phyloP scores from a whole-genome alignment of 30 jellyfish, hydroid and myxozoan genomes.

The Aurelia coerulea region DNA sequence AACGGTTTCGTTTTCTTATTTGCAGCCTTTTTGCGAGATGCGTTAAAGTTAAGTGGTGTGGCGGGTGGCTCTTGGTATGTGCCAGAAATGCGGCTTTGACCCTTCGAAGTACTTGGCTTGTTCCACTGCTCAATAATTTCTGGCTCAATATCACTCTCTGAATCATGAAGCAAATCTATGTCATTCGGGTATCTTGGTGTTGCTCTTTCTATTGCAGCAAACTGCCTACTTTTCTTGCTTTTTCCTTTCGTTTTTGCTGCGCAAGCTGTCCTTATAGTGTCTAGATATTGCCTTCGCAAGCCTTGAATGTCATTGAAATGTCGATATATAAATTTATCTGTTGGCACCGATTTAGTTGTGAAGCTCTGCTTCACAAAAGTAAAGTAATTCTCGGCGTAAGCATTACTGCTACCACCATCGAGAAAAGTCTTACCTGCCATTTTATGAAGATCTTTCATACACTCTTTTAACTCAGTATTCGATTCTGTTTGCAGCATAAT shows the following conservation, averaged over 20 bases:
- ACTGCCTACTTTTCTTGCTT: too few species aligned
- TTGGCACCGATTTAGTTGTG: background rate
- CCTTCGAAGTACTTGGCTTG: background rate
- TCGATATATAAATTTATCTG: background rate
- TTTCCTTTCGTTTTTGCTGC: background rate
- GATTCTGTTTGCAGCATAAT: conserved; percentile 3
- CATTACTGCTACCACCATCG: conserved; percentile 12
- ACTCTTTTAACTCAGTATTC: background rate
- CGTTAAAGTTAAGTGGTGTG: background rate
- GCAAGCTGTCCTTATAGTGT: background rate
- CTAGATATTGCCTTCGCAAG: conserved; percentile 9
- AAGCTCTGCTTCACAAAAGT: conserved; percentile 22
- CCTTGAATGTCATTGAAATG: conserved; percentile 14
- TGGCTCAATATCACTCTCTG: background rate
- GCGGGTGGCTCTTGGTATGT: conserved; percentile 3
- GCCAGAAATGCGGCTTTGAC: conserved; percentile 16
- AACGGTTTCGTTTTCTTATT: background rate
- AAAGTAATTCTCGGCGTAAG: conserved; percentile 17
- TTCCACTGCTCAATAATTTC: conserved; percentile 19
- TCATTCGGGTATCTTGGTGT: conserved; percentile 33
- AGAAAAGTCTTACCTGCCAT: conserved; percentile 4
- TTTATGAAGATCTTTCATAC: background rate
- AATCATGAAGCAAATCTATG: background rate
- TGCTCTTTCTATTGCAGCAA: background rate
- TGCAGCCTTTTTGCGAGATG: background rate